A percentile compares a stretch with the other conserved stretches of the same genome.
These are phyloP conservation scores for Lepidotrigona ventralis DNA, from an alignment of 1,140 invertebrate genomes.

Conservation along the genomic window DNA sequence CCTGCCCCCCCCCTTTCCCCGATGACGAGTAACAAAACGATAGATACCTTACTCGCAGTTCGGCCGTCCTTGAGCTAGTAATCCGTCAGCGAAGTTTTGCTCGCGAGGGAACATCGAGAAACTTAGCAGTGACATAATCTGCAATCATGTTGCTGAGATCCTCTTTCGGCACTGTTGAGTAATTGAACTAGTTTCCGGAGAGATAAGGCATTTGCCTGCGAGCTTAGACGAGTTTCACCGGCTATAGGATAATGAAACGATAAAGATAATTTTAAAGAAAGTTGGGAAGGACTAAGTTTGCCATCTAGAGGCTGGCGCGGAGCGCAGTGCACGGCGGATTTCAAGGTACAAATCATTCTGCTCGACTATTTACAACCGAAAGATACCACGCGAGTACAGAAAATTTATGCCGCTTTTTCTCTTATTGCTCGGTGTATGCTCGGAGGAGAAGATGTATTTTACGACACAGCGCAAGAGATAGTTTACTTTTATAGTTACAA, in stretches of 20 bases:
- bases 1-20: too few species aligned
- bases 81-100: conserved; percentile 49
- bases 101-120: conserved; percentile 7
- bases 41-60: conserved; percentile 14
- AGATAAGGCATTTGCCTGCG: conserved; percentile 65
- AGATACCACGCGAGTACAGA: not conserved
- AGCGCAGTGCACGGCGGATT: not conserved
- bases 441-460: not conserved
- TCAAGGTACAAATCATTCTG: not conserved
- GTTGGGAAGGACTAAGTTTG: conserved; percentile 7
- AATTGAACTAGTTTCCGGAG: conserved; percentile 70
- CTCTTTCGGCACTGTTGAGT: conserved; percentile 65
- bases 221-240: conserved; percentile 31
- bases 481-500: too few species aligned
- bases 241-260: conserved; percentile 69
- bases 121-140: conserved; percentile 47
- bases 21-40: conserved; percentile 8
- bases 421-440: not conserved
- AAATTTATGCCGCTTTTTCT: too few species aligned
- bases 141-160: conserved; percentile 30
- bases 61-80: conserved; percentile 15
- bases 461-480: too few species aligned
- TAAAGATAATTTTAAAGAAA: conserved; percentile 59
- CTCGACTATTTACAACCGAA: not conserved
- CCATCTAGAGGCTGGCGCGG: not conserved